These are phyloP conservation scores for Paralichthys olivaceus DNA, from an alignment of 2,113 vertebrate genomes.

Conservation along the genomic window DNA sequence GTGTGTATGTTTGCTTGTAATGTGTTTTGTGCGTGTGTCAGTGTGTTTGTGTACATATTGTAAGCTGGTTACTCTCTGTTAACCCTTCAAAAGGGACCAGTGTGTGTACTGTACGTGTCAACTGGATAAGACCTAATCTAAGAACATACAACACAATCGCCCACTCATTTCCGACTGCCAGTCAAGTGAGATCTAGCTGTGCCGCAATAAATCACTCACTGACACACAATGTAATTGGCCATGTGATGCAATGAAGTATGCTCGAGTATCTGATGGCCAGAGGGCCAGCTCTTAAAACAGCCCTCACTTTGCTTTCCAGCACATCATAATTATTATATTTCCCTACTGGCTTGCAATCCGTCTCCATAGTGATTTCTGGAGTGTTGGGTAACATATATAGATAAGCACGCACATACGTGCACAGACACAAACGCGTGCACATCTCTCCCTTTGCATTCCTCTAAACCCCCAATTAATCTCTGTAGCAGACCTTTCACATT, in stretches of 20 bases:
- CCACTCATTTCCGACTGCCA: constrained; percentile 49
- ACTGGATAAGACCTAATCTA: constrained; percentile 49
- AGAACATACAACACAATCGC: constrained; percentile 36
- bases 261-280: constrained; percentile 66
- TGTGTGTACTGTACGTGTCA: constrained; percentile 20
- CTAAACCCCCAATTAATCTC: constrained; percentile 67
- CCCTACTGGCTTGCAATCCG: constrained; percentile 70
- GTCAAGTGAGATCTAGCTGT: constrained; percentile 41
- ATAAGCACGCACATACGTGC: neutral
- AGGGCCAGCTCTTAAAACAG: constrained; percentile 68
- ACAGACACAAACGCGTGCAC: neutral
- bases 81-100: constrained; percentile 11
- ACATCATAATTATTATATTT: constrained; percentile 80
- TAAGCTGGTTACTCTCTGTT: constrained; percentile 33
- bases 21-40: constrained; percentile 13
- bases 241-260: constrained; percentile 68
- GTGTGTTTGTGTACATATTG: constrained; percentile 5
- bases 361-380: constrained; percentile 72
- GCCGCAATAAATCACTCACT: constrained; percentile 73
- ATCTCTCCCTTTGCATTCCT: constrained; percentile 15
- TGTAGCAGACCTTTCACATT: constrained; percentile 42
- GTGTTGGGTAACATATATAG: constrained; percentile 22
- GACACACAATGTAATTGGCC: constrained; percentile 74
- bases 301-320: constrained; percentile 68
- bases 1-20: neutral